A percentile compares a stretch with the other conserved stretches of the same genome.
phyloP scores from a whole-genome alignment of 2,888 invertebrate species.

The Conops quadrifasciatus region DNA sequence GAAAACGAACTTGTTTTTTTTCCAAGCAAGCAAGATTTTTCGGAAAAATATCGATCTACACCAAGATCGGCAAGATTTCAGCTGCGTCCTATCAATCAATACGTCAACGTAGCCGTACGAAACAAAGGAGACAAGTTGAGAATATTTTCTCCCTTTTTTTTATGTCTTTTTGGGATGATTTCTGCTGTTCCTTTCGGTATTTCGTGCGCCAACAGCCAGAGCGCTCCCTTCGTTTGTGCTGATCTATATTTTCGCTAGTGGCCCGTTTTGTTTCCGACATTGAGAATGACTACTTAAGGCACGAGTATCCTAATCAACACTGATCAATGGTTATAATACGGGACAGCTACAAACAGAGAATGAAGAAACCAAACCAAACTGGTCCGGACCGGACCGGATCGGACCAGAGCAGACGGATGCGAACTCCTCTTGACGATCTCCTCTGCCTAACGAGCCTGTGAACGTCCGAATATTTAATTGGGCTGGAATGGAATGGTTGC shows the following conservation, averaged over 20 bases:
- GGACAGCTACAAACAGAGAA: conserved; percentile 8
- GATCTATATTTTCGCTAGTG: conserved; percentile 1
- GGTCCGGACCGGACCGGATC: background rate
- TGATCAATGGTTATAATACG: conserved; percentile 33
- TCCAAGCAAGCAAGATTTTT: conserved; percentile 7
- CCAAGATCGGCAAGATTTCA: conserved; percentile 37
- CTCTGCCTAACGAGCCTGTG: background rate
- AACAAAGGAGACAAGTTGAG: conserved; percentile 19
- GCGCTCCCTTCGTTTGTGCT: background rate
- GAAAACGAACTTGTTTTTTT: background rate
- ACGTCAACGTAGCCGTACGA: conserved; percentile 40
- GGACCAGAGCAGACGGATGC: background rate
- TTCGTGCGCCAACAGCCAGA: background rate
- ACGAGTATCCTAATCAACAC: conserved; percentile 33
- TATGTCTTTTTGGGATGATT: background rate
- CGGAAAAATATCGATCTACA: background rate
- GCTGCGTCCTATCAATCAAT: conserved; percentile 50
- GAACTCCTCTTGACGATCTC: background rate
- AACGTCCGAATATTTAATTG: conserved; percentile 26
- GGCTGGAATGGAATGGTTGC: conserved; percentile 21
- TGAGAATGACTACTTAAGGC: conserved; percentile 1
- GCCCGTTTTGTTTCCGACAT: background rate
- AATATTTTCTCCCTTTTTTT: background rate
- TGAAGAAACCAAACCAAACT: background rate
- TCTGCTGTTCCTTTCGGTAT: background rate